Base-by-base conservation (phyloP, 2,888 invertebrate species). In the Lasioglossum villosulum region DNA sequence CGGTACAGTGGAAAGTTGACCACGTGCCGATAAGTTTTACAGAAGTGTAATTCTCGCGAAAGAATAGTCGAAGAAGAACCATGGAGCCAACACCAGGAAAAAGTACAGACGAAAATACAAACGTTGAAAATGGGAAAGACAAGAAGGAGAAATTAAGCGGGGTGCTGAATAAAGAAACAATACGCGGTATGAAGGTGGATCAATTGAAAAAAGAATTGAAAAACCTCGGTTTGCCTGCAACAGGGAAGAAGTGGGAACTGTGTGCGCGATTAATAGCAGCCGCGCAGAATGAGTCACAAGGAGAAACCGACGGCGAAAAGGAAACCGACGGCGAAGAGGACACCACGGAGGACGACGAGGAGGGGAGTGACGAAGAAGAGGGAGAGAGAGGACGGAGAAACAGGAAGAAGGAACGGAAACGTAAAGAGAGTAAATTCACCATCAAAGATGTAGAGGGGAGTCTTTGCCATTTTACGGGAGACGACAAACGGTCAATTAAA, bases 361-460 rank as follows among this genome's bases (percentile, higher is more conserved):
- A 48, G 2, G 4, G 16, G 0, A 48, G 19, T 48, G 45, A 48
- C 0, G 19, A 48, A 66, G 66, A 16, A 14, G 34, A 34, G 34
- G 66, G 19, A 66, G 16, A 48, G 4, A 0, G 45, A 48, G 19
- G 16, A 48, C 45, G 16, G 45, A 48, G 4, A 5, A 19, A 19
- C 45, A 4, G 1, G 63, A 68, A 8, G 68, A 30, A 0, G 16
- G 23, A 68, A 37, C 34, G 37, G 19, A 37, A 23, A 12, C 37
- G 37, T 4, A 37, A 37, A 3, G 37, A 34, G 23, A 68, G 34
- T 8, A 27, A 16, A 10, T 79, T 85, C 4, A 85, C 84, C 0
- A 79, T 86, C 23, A 84, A 77, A 78, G 90, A 89, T 45, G 85
- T 88, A 8, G 87, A 88, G 68, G 84, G 76, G 0, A 77, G 86